These are phyloP conservation scores for Conopomorpha cramerella DNA, from an alignment of 1,140 invertebrate genomes.

Conservation along the genomic window DNA sequence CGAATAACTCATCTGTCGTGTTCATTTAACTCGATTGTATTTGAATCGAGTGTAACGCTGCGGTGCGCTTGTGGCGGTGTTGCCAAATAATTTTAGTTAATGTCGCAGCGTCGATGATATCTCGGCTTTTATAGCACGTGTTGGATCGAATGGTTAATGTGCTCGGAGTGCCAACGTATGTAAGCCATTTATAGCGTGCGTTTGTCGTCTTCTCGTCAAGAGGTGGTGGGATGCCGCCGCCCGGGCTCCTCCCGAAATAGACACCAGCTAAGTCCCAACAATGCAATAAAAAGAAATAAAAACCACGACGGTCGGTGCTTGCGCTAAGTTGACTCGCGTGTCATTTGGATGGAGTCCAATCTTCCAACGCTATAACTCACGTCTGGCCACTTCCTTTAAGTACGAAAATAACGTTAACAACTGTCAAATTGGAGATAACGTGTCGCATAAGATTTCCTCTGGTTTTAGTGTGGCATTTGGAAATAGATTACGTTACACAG, in stretches of 20 bases:
- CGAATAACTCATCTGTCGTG: too few species aligned
- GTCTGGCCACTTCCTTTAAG: conserved; percentile 48
- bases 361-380: conserved; percentile 35
- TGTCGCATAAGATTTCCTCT: too few species aligned
- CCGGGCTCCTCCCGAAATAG: conserved; percentile 51
- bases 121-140: not conserved
- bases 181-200: conserved; percentile 45
- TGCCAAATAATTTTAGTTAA: not conserved
- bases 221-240: conserved; percentile 22
- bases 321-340: conserved; percentile 54
- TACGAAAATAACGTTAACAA: conserved; percentile 45
- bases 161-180: conserved; percentile 21
- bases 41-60: conserved; percentile 7
- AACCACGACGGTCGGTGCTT: conserved; percentile 35
- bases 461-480: too few species aligned
- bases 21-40: too few species aligned
- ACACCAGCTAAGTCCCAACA: conserved; percentile 49
- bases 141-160: conserved; percentile 9
- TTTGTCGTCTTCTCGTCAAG: conserved; percentile 48
- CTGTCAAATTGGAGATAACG: too few species aligned
- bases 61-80: not conserved
- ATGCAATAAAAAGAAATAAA: conserved; percentile 61
- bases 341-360: conserved; percentile 56
- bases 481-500: too few species aligned
- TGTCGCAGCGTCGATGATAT: conserved; percentile 2